Evolutionary conservation across 1,140 invertebrate genomes (phyloP).

Genomic region (Ceratina calcarata): DNA sequence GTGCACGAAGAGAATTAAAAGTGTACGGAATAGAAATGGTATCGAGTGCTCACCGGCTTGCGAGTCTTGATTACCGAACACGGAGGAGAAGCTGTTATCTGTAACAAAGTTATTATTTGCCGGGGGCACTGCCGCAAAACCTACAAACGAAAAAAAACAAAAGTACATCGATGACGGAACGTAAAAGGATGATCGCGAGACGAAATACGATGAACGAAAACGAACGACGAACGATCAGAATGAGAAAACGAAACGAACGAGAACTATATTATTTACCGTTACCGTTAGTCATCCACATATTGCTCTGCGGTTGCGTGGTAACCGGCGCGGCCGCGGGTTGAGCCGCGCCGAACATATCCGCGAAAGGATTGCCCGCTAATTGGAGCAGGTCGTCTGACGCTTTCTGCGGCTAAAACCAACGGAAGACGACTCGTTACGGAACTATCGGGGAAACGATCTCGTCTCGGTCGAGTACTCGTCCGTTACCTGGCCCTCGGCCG

Average conservation of each 20-base stretch:
- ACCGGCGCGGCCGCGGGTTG: conserved; percentile 75
- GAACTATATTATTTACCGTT: conserved; percentile 79
- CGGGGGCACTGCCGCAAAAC: conserved; percentile 80
- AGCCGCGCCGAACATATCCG: conserved; percentile 88
- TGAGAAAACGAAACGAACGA: conserved; percentile 71
- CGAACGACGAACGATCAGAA: conserved; percentile 43
- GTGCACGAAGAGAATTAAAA: conserved; percentile 28
- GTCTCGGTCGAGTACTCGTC: background rate
- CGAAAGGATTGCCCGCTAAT: conserved; percentile 92
- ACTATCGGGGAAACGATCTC: background rate
- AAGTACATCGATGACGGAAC: conserved; percentile 31
- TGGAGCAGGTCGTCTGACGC: conserved; percentile 94
- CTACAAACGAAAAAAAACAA: conserved; percentile 80
- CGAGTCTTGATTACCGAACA: conserved; percentile 88
- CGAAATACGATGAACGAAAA: conserved; percentile 30
- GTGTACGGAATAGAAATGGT: background rate
- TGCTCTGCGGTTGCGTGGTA: conserved; percentile 78
- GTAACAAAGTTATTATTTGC: conserved; percentile 90
- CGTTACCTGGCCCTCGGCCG: conserved; percentile 75
- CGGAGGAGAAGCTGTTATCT: conserved; percentile 91
- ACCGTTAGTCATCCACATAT: conserved; percentile 87
- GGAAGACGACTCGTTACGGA: background rate
- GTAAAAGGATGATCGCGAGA: conserved; percentile 43
- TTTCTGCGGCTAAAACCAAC: conserved; percentile 78
- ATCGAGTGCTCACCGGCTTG: conserved; percentile 83